Base-by-base conservation (phyloP, 2,888 invertebrate species). In the Stenurella melanura region DNA sequence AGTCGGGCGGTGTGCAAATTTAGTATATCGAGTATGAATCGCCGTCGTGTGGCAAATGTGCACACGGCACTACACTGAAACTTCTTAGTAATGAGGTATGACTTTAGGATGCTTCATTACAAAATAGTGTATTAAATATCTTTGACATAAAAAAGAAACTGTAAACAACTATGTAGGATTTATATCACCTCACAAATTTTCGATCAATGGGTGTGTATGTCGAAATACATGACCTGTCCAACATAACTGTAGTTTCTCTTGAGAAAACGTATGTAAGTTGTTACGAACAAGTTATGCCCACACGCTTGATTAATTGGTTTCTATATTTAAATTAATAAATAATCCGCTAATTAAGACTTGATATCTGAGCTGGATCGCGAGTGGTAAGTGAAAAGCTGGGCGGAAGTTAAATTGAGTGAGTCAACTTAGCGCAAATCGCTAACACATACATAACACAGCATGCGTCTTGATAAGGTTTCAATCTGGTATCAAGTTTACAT, bases 321-420 rank as follows among this genome's bases (percentile, higher is more conserved):
- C 42, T 26, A 18, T 34, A 58, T 58, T 70, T 70, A 60, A 61
- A 70, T 57, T 70, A 50, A 50, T 50, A 50, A 70, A 70, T 70
- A 70, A 70, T 60, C 19, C 69, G n/a, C 69, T 57, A 68, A 68
- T 68, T 68, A 56, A 68, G 30, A 58, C 38, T 7, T 34, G 38
- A 38, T 58, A 56, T 69, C 34, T 15, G 19, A 57, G 57, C 69
- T 30, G 69, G 58, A 12, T 69, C 34, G 18, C 17, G 58, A 69
- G 58, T 58, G 11, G 58, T 30, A 30, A 34, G 30, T 70, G 70
- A 58, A 70, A 42, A 70, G 18, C 30, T 57, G 18, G 56, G 57
- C 56, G 42, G 19, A 61, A 70, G 70, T 60, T 70, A 70, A 70
- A 70, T 70, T 58, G 60, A 70, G 70, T 61, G 70, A 70, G 38